phyloP scores from a whole-genome alignment of 1,140 invertebrate species.

The Wasmannia auropunctata region DNA sequence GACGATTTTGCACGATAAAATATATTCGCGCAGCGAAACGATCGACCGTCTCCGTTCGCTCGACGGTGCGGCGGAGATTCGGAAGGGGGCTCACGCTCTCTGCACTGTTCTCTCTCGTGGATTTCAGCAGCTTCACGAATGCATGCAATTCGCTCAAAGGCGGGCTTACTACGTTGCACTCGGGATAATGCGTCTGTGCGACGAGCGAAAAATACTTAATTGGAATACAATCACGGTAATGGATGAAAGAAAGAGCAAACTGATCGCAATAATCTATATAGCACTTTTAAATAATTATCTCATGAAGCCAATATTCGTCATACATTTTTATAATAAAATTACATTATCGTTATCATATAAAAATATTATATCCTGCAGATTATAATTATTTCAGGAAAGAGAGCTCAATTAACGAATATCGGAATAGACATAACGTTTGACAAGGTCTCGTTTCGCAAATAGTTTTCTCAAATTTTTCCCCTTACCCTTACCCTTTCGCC shows the following conservation, averaged over 20 bases:
- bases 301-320: not conserved
- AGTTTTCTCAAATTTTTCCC: no score
- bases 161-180: not conserved
- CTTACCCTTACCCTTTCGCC: no score
- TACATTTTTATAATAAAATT: not conserved
- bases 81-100: not conserved
- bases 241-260: not conserved
- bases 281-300: not conserved
- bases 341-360: not conserved
- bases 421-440: not conserved
- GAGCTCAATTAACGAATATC: not conserved
- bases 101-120: not conserved
- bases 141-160: slow-evolving; percentile 17
- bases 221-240: not conserved
- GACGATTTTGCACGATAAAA: slow-evolving; percentile 47
- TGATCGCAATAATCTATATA: not conserved
- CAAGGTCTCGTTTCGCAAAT: not conserved
- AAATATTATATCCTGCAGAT: not conserved
- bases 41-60: slow-evolving; percentile 38
- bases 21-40: slow-evolving; percentile 26
- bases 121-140: slow-evolving; percentile 5
- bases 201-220: slow-evolving; percentile 28
- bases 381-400: not conserved
- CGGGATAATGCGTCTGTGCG: not conserved
- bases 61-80: slow-evolving; percentile 19